Evolutionary conservation across 2,113 vertebrate genomes (phyloP).

Genomic region (Sander vitreus): DNA sequence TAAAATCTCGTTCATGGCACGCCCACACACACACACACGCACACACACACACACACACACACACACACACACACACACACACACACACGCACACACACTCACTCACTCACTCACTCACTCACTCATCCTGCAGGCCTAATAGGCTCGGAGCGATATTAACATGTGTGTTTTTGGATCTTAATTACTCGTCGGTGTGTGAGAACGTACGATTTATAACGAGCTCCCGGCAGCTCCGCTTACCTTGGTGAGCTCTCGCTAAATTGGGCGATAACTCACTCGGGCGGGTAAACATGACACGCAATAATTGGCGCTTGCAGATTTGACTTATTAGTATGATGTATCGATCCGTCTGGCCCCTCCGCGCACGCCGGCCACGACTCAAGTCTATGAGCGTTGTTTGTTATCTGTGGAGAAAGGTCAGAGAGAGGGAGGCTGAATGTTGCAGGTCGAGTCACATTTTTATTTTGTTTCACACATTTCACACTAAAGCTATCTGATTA

Average conservation of each 20-base stretch:
- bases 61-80: conserved; percentile 6
- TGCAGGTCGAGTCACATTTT: neutral
- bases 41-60: conserved; percentile 1
- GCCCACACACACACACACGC: conserved; percentile 10
- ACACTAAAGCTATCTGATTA: too few species aligned
- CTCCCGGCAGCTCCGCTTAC: conserved; percentile 69
- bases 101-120: conserved; percentile 9
- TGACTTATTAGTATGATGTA: conserved; percentile 83
- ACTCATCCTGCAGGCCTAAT: conserved; percentile 50
- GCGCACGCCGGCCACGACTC: neutral
- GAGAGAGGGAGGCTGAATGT: neutral
- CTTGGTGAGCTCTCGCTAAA: conserved; percentile 75
- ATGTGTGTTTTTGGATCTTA: conserved; percentile 79
- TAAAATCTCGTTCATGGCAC: conserved; percentile 14
- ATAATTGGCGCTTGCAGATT: conserved; percentile 82
- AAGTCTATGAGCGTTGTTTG: conserved; percentile 58
- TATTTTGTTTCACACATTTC: too few species aligned
- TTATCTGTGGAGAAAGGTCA: conserved; percentile 66
- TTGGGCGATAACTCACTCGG: conserved; percentile 81
- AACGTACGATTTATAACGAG: conserved; percentile 72
- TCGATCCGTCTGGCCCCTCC: conserved; percentile 59
- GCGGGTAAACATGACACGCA: conserved; percentile 79
- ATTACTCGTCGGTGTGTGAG: conserved; percentile 69
- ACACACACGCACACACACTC: conserved; percentile 7
- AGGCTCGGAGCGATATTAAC: conserved; percentile 74